Evolutionary conservation across 2,888 invertebrate species (phyloP), one percentile per base, ranked within the genome.

Genomic region (Synergus japonicus): DNA sequence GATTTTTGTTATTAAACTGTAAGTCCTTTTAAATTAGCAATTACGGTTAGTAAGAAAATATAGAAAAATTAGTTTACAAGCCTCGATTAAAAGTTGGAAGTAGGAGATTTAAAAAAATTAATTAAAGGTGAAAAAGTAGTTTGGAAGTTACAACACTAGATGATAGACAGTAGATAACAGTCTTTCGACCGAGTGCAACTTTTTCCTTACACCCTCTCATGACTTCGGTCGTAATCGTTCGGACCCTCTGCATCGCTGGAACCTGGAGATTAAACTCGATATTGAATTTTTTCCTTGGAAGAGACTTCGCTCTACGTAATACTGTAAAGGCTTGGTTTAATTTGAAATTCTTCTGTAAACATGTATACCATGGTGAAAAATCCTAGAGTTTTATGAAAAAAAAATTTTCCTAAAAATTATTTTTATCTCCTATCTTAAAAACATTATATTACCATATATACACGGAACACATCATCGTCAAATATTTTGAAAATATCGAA

Each of bases 181-280:
- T 80, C 78, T 66, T 82, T 79, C n/a, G 78, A 77, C 77, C 64
- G 77, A 77, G 78, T 81, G 80, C 78, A 82, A 83, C 77, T 80
- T 83, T 83, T 78, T 76, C 81, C 82, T 77, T 63, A 41, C 73
- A 84, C 83, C 85, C 85, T 82, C 82, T 84, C 83, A 83, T 83
- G 83, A 84, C 85, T 83, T 81, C 82, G 83, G 84, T 84, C 86
- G 85, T 82, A 81, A 37, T 82, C 82, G 81, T 78, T 67, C 76
- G 78, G 76, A 80, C 77, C 85, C 84, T 85, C 80, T 82, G 78
- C 84, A 83, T 82, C 83, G 81, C 83, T 82, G 83, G 82, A 85
- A 83, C 83, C 85, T 83, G 81, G 83, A 86, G 87, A 87, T 87
- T 86, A 85, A 86, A 86, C 83, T 84, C 83, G 86, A 87, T 87